Evolutionary conservation across 2,888 invertebrate genomes (phyloP).

Genomic region (Corythucha ciliata): DNA sequence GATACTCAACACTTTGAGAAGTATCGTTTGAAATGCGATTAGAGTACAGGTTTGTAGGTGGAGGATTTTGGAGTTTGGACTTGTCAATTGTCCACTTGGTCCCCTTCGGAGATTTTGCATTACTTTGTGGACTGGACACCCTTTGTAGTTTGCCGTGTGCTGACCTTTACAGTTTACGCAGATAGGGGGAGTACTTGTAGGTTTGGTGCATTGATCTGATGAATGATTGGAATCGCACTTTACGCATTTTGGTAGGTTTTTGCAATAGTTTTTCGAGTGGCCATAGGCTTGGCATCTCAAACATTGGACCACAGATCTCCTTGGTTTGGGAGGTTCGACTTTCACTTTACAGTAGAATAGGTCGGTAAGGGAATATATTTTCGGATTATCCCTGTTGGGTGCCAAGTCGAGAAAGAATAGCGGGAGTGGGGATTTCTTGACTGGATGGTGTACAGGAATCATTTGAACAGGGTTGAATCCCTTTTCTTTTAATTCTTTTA

Average conservation of each 20-base stretch:
- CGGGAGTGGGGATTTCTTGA: neutral
- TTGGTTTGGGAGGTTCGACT: conserved; percentile 7
- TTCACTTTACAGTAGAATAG: neutral
- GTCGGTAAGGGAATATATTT: neutral
- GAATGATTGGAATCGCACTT: conserved; percentile 3
- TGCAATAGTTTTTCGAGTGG: conserved; percentile 9
- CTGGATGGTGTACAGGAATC: conserved; percentile 1
- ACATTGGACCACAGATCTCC: neutral
- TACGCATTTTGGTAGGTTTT: conserved; percentile 3
- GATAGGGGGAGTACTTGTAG: neutral
- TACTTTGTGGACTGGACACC: conserved; percentile 1
- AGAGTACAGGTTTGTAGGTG: neutral
- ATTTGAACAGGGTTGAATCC: conserved; percentile 3
- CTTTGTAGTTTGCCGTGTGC: conserved; percentile 11
- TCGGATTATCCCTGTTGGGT: no score
- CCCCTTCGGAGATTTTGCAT: conserved; percentile 1
- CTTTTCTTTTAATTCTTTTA: neutral
- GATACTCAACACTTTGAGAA: neutral
- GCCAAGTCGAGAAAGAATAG: neutral
- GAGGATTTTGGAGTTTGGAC: neutral
- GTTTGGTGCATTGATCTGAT: neutral
- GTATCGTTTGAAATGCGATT: neutral
- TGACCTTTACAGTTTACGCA: conserved; percentile 2
- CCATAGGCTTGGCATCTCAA: conserved; percentile 11
- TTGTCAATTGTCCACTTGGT: neutral